These are phyloP conservation scores for Menidia beryllina DNA, from an alignment of 2,113 vertebrate genomes.

Conservation along the genomic window DNA sequence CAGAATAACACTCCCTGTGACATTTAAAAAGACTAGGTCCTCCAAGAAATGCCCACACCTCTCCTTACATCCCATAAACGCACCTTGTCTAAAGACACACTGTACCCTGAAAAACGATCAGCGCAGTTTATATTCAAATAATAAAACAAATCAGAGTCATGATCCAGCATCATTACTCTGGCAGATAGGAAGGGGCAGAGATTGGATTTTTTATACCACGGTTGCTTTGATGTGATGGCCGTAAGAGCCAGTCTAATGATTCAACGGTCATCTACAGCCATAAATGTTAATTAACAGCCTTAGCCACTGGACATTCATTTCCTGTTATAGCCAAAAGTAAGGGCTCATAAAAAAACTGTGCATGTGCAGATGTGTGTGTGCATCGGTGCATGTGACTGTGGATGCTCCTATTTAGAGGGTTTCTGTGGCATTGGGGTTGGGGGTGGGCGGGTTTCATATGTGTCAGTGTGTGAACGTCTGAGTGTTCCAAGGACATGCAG, in stretches of 20 bases:
- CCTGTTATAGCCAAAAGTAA: constrained; percentile 62
- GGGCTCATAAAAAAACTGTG: constrained; percentile 49
- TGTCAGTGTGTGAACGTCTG: constrained; percentile 43
- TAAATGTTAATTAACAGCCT: constrained; percentile 77
- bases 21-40: not conserved
- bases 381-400: not conserved
- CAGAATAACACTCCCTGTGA: not conserved
- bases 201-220: constrained; percentile 70
- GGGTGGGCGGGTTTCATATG: constrained; percentile 22
- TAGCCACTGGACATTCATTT: constrained; percentile 72
- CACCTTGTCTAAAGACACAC: constrained; percentile 16
- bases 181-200: constrained; percentile 43
- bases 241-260: constrained; percentile 59
- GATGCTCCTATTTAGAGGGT: not conserved
- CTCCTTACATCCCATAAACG: constrained; percentile 15
- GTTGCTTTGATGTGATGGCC: constrained; percentile 54
- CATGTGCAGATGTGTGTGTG: not conserved
- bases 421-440: not conserved
- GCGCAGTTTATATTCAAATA: constrained; percentile 38
- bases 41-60: not conserved
- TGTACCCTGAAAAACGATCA: constrained; percentile 21
- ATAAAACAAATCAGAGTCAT: constrained; percentile 62
- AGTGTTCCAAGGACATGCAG: constrained; percentile 57
- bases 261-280: constrained; percentile 64
- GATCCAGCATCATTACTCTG: constrained; percentile 58